Conservation (phyloP, 1,140 invertebrate genomes). For the Diachasma alloeum region DNA sequence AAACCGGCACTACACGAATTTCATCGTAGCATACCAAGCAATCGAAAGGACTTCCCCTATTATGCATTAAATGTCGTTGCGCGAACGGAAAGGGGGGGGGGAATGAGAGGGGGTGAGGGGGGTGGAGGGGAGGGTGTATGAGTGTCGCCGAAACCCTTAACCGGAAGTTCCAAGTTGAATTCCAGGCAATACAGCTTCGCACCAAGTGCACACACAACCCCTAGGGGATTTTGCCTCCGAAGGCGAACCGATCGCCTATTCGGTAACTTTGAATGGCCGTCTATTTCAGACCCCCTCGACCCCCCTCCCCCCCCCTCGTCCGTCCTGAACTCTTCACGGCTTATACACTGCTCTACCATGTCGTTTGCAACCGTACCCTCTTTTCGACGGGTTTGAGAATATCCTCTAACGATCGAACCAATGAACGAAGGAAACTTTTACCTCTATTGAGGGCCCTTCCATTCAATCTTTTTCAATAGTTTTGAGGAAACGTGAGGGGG, state of each 20-base stretch:
- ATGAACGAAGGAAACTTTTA: neutral
- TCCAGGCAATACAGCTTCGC: neutral
- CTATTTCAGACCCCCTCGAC: neutral
- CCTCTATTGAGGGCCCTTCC: neutral
- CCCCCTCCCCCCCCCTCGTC: too few relatives aligned
- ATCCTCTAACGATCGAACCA: conserved; percentile 2
- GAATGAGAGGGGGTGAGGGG: too few relatives aligned
- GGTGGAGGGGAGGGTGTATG: too few relatives aligned
- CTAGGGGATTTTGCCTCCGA: neutral
- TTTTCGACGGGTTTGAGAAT: neutral
- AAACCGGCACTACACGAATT: neutral
- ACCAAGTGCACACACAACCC: neutral
- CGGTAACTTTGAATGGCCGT: conserved; percentile 2
- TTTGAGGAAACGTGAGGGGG: neutral
- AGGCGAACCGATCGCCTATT: neutral
- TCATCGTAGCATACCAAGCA: conserved; percentile 2
- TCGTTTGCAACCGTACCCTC: neutral
- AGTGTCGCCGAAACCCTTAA: neutral
- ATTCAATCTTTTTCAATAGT: neutral
- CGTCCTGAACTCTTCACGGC: neutral
- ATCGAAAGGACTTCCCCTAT: conserved; percentile 5
- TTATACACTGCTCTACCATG: neutral
- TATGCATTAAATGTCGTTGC: neutral
- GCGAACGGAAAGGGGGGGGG: too few relatives aligned
- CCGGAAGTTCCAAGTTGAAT: conserved; percentile 5